Evolutionary conservation across 64 coral and sea anemone species (phyloP), one percentile per base, ranked within the genome.

Genomic region (Dendrophyllia cribrosa): DNA sequence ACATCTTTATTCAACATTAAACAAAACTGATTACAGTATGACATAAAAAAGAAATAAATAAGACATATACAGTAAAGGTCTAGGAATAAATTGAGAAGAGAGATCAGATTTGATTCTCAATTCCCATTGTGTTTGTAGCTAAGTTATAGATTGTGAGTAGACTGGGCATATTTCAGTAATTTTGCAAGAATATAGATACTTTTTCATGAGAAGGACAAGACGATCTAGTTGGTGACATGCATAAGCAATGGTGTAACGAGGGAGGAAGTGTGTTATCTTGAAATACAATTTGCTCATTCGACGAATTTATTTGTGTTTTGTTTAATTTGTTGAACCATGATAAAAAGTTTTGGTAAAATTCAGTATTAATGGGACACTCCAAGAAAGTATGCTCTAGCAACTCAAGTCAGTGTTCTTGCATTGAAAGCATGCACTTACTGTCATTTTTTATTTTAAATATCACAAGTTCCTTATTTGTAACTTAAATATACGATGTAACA

Each of bases 81-180:
- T 34, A 34, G 34, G 34, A 34, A 34, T 34, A 34, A 34, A n/a
- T n/a, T 34, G 34, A 34, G 34, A 34, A 34, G 2, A 34, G 34
- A 34, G 34, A 34, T 71, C 25, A 71, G 25, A 22, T 71, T 71
- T 43, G 23, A 71, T 71, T 71, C 68, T 71, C 68, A 71, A 71
- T 71, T 25, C 25, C 68, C 68, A 71, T 71, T 71, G 68, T 22
- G 25, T 71, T 71, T 71, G 21, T 71, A 71, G 11, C 68, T 71
- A 43, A 34, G 21, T 71, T 71, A 71, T 71, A 43, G 26, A 71
- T 25, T 71, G 68, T 71, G 25, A 71, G 12, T 71, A 24, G 25
- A 24, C 25, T 24, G 12, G 68, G 25, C 25, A 24, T 71, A 24
- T 71, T 10, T 71, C 68, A 43, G 20, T 25, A 71, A 71, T 24